A percentile compares a stretch with the other conserved stretches of the same genome.
These are phyloP conservation scores for Nothobranchius kuhntae DNA, from an alignment of 2,113 vertebrate genomes.

Conservation along the genomic window DNA sequence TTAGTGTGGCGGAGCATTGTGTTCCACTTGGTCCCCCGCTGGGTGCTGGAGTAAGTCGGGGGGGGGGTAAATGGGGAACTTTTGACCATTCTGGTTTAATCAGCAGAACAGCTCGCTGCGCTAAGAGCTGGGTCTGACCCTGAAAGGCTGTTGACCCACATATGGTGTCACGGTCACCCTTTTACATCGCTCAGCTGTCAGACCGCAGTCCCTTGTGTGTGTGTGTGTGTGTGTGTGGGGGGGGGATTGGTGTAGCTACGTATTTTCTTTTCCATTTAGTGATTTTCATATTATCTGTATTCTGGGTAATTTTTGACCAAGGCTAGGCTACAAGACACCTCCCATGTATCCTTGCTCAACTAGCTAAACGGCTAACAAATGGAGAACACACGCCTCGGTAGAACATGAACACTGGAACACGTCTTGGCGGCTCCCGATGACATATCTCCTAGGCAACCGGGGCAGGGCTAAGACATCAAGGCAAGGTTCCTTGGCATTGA, in stretches of 20 bases:
- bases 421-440: no score
- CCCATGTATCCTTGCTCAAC: no score
- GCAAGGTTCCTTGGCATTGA: no score
- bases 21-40: conserved; percentile 39
- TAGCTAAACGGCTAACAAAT: no score
- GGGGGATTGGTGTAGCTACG: neutral
- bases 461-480: no score
- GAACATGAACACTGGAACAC: no score
- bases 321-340: no score
- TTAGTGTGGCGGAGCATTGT: conserved; percentile 23
- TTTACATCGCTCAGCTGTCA: conserved; percentile 41
- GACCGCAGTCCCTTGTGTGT: neutral
- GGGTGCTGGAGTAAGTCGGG: conserved; percentile 22
- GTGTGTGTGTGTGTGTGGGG: neutral
- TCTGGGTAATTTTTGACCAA: no score
- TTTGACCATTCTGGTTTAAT: conserved; percentile 42
- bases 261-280: no score
- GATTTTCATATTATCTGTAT: neutral
- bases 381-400: no score
- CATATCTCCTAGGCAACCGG: no score
- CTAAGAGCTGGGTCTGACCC: conserved; percentile 44
- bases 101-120: conserved; percentile 13
- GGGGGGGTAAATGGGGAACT: conserved; percentile 20
- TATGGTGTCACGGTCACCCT: conserved; percentile 39
- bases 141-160: conserved; percentile 69